Base-by-base conservation (phyloP, 1,140 invertebrate genomes). In the Drosophila suzukii region DNA sequence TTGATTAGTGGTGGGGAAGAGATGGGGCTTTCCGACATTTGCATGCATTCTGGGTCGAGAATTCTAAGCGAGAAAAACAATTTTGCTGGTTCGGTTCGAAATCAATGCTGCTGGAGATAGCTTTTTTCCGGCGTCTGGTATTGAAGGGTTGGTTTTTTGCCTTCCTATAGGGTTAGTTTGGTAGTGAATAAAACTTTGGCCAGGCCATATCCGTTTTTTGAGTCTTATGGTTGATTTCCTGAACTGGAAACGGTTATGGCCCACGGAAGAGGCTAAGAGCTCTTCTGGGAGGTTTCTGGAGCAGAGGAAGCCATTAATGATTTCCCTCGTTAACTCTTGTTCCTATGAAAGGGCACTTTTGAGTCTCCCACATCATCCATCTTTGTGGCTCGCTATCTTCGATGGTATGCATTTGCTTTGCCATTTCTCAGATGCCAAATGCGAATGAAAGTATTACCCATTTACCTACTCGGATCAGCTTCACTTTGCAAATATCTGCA, bases 1-100 rank as follows among this genome's bases (percentile, higher is more conserved):
- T 86, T 86, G 82, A 86, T 83, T 89, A 86, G 75, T 75, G 62
- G 39, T 36, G 57, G 47, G 66, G 15, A 34, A 57, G 39, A 12
- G 5, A 3, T 7, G 2, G 7, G 11, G 13, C n/a, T 10, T 41
- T 53, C 34, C 43, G 75, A 39, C 65, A 76, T 83, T 85, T 85
- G 81, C 74, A 84, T 81, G 72, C 43, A 59, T 68, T 60, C 46
- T 36, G 30, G 44, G 17, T 47, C 36, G 61, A 27, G 27, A 5
- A 27, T 27, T 3, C 27, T 27, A 5, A 5, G 3, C 27, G 27
- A 49, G 51, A 49, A 72, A 59, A 79, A 65, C 59, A 76, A 65
- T 66, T 62, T 53, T 32, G 32, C 51, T 46, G 17, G 20, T 20
- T 38, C 38, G 20, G 41, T 66, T 63, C 20, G 46, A 46, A 75